These are phyloP conservation scores for Anthopleura sola DNA, from an alignment of 64 coral and sea anemone species.

Conservation along the genomic window DNA sequence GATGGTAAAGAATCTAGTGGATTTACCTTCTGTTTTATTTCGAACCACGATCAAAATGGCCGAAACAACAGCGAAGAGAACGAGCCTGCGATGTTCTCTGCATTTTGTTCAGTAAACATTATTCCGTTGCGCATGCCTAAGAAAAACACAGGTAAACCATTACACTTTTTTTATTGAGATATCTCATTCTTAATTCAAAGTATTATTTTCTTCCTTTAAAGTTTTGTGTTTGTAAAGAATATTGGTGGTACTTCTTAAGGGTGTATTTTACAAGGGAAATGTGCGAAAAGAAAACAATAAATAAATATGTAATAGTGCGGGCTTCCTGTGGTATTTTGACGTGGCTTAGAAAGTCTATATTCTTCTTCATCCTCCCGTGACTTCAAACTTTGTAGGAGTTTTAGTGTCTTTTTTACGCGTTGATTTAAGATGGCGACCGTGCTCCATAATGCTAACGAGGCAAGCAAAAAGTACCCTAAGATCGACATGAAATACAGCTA, in stretches of 20 bases:
- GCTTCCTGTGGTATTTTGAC: slow-evolving; percentile 14
- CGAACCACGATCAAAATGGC: slow-evolving; percentile 49
- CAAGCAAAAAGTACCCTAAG: slow-evolving; percentile 69
- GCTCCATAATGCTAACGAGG: slow-evolving; percentile 60
- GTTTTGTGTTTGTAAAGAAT: neutral
- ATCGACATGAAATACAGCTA: slow-evolving; percentile 71
- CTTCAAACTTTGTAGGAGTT: neutral
- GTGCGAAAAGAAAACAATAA: neutral
- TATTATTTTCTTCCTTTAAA: neutral
- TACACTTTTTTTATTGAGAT: neutral
- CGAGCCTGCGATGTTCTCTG: slow-evolving; percentile 23
- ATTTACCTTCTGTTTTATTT: slow-evolving; percentile 4
- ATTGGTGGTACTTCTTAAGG: no score
- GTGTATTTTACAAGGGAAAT: no score
- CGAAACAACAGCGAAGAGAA: slow-evolving; percentile 54
- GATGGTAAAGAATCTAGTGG: slow-evolving; percentile 27
- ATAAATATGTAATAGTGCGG: neutral
- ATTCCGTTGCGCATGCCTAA: neutral
- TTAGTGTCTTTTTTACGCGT: neutral
- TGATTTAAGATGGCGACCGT: slow-evolving; percentile 45
- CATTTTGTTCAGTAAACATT: slow-evolving; percentile 34
- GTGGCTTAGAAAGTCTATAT: slow-evolving; percentile 6
- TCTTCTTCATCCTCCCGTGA: neutral
- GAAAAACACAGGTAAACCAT: neutral
- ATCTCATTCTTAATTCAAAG: neutral